Base-by-base conservation (phyloP, 2,888 invertebrate genomes). In the Ischnus inquisitorius region DNA sequence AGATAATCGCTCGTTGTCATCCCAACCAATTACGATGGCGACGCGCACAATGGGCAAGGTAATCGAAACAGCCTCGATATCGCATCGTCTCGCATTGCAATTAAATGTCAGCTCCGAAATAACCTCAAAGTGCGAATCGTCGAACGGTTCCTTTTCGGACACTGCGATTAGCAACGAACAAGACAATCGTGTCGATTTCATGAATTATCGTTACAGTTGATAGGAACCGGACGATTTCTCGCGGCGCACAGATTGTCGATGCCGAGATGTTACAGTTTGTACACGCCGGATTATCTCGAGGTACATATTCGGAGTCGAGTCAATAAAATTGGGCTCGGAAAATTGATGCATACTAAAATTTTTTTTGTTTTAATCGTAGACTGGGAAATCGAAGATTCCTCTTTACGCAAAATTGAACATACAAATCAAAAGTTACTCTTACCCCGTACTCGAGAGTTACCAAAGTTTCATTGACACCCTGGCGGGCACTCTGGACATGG, bases 351-450 rank as follows among this genome's bases (percentile, higher is more conserved):
- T n/a, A n/a, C n/a, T n/a, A n/a, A n/a, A 22, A 22, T 22, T 54
- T 54, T 46, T 14, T 46, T 46, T 46, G 8, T 46, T 46, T 62
- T 71, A 81, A 10, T 83, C 14, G 10, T 34, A 86, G 74, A 25
- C 62, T 69, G 76, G 74, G 48, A 76, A 85, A 93, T 95, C 97
- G 0, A 96, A 96, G 93, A 95, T 96, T 86, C 97, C 97, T 1
- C 94, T 96, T 14, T 97, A 97, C 93, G 96, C 97, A 84, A 94
- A 95, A 14, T 90, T 98, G 14, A 97, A 97, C 92, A 94, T 99
- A 25, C 96, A 97, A 93, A 93, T 98, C 60, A 97, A 95, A 90
- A 97, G 98, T 1, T 97, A 98, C 92, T 97, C 98, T 92, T 98
- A 95, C 93, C 95, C 97, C 3, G 90, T 97, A 4, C 92, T 99